A percentile compares a stretch with the other conserved stretches of the same genome.
Conservation (phyloP, 2,797 vertebrate genomes). For the Centropyge bicolor region DNA sequence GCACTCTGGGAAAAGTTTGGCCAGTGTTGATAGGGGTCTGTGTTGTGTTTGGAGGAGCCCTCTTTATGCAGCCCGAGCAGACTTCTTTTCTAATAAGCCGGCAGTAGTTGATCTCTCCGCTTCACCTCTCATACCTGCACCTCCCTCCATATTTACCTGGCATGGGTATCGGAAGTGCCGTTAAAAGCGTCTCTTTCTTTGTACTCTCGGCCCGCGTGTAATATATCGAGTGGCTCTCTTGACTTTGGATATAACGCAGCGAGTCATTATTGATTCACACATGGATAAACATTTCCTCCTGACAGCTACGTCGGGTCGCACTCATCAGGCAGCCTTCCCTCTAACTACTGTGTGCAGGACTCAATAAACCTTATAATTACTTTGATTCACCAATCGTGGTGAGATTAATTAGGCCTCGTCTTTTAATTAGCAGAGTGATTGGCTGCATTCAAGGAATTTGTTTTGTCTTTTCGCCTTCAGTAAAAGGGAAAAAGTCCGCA, state of each 20-base stretch:
- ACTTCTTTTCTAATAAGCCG: slow-evolving; percentile 75
- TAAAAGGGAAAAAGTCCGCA: slow-evolving; percentile 38
- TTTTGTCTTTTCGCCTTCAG: slow-evolving; percentile 63
- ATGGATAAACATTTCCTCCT: slow-evolving; percentile 83
- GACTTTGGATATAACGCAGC: slow-evolving; percentile 78
- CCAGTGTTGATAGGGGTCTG: slow-evolving; percentile 69
- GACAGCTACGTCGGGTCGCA: slow-evolving; percentile 73
- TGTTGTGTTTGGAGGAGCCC: slow-evolving; percentile 63
- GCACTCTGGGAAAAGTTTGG: slow-evolving; percentile 68
- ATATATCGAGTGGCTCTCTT: slow-evolving; percentile 76
- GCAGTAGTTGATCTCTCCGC: slow-evolving; percentile 57
- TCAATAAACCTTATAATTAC: slow-evolving; percentile 82
- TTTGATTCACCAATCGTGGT: slow-evolving; percentile 77
- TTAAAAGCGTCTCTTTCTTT: slow-evolving; percentile 68
- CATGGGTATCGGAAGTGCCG: slow-evolving; percentile 62
- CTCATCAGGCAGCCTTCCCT: slow-evolving; percentile 74
- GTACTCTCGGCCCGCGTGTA: slow-evolving; percentile 58
- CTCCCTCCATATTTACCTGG: slow-evolving; percentile 62
- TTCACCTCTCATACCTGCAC: slow-evolving; percentile 48
- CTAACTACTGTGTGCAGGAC: slow-evolving; percentile 72
- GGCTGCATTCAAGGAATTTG: slow-evolving; percentile 72
- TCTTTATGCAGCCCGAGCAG: slow-evolving; percentile 61
- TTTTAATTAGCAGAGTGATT: slow-evolving; percentile 78
- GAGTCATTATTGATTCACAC: slow-evolving; percentile 80
- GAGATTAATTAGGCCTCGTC: slow-evolving; percentile 75